Evolutionary conservation across 2,888 invertebrate genomes (phyloP), one percentile per base, ranked within the genome.

Genomic region (Apamea anceps): DNA sequence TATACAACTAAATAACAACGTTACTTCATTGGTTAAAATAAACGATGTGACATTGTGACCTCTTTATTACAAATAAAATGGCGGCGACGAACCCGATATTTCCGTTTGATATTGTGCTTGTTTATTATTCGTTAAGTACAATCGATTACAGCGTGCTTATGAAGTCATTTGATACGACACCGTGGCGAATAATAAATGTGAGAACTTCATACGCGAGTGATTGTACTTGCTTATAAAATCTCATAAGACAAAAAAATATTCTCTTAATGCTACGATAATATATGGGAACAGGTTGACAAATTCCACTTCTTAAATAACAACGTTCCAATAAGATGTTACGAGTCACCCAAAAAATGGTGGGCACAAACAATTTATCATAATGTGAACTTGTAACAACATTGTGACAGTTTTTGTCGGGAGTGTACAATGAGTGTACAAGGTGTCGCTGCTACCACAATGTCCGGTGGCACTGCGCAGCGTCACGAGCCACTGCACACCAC

Each of bases 11-110:
- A 68, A 60, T 54, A 63, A 72, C 60, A 70, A 77, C 42, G 77
- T 75, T 68, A 77, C 42, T 77, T 83, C 68, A 83, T 82, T 84
- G 87, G 78, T 60, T 81, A 80, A 85, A 85, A 82, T 89, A 88
- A 87, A 88, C 79, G 82, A 81, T 87, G 72, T 93, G 93, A 94
- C 94, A 94, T 94, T 86, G 79, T 92, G 92, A 94, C 94, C 95
- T 95, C 94, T 93, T 91, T 94, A 94, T 92, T 94, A 94, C 94
- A 93, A 95, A 94, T 94, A 95, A 94, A 95, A 94, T 94, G 93
- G 93, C 91, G 91, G 88, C 92, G 93, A 93, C 92, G 93, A 93
- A 95, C 94, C 91, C 93, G 93, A 95, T 95, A 94, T 94, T 95
- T 96, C 96, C 95, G 96, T 94, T 95, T 92, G 92, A 94, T 94